A percentile compares a stretch with the other conserved stretches of the same genome.
phyloP scores from a whole-genome alignment of 2,888 invertebrate genomes.

The Dinocampus coccinellae region DNA sequence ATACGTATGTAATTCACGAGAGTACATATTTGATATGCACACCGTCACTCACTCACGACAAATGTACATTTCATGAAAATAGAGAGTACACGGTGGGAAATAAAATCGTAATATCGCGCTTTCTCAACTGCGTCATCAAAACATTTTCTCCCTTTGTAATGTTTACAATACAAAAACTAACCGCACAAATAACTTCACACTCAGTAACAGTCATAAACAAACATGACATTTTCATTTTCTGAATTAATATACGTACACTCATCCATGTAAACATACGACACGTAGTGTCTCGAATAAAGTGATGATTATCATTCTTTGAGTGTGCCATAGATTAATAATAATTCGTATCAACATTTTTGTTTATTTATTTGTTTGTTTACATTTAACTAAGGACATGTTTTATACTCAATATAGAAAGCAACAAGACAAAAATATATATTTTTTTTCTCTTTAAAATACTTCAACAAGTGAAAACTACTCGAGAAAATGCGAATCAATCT shows the following conservation, averaged over 20 bases:
- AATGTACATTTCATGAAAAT: background rate
- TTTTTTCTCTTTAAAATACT: background rate
- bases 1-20: background rate
- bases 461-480: background rate
- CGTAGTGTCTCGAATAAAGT: background rate
- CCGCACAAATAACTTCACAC: background rate
- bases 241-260: background rate
- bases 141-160: background rate
- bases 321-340: no score
- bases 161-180: background rate
- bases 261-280: background rate
- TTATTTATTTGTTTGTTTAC: no score
- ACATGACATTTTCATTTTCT: background rate
- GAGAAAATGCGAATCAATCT: constrained; percentile 9
- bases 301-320: background rate
- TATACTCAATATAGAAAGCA: background rate
- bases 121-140: background rate
- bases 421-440: background rate
- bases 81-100: background rate
- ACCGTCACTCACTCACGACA: background rate
- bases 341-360: no score
- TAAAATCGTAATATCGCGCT: background rate
- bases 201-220: background rate
- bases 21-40: background rate
- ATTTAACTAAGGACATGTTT: background rate